Base-by-base conservation (phyloP, 2,888 invertebrate genomes). In the Clanis bilineata region DNA sequence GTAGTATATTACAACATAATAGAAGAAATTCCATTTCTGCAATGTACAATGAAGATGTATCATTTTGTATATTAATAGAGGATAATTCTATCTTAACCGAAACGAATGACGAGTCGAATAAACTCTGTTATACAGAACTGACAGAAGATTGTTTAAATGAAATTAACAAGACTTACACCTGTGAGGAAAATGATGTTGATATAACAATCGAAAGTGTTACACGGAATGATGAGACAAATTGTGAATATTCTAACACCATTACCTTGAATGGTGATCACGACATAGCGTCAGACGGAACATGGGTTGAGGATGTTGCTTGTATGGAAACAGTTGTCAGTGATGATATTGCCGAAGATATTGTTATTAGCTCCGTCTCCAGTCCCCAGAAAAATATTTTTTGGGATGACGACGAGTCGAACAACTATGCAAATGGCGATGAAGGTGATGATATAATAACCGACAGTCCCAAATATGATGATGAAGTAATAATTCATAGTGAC, bases 261-360 rank as follows among this genome's bases (percentile, higher is more conserved):
- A 54, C 71, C 39, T 59, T 77, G 28, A 73, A 79, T 59, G 69
- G 67, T 64, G 64, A 73, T 25, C 76, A 79, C 62, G 80, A 80
- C 62, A 82, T 81, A 66, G 56, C 72, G 3, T 62, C 75, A 39
- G 82, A 79, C 65, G 83, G 83, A 59, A 69, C 86, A 32, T 93
- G 93, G 93, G 83, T 92, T 38, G 88, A 90, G 59, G 88, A 91
- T 66, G 82, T 92, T 15, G 91, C 82, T 39, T 91, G 89, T 71
- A 80, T 90, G 43, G 92, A 93, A 76, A 92, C 91, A 23, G 86
- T 93, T 61, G 83, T 88, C 25, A 88, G 84, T 65, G 92, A 92
- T 51, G 88, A 92, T 59, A 76, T 89, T 41, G 83, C 80, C 36
- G 90, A 88, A 75, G 83, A 90, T 64, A 78, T 85, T 60, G 77